Base-by-base conservation (phyloP, 2,797 vertebrate genomes). In the Astyanax mexicanus region DNA sequence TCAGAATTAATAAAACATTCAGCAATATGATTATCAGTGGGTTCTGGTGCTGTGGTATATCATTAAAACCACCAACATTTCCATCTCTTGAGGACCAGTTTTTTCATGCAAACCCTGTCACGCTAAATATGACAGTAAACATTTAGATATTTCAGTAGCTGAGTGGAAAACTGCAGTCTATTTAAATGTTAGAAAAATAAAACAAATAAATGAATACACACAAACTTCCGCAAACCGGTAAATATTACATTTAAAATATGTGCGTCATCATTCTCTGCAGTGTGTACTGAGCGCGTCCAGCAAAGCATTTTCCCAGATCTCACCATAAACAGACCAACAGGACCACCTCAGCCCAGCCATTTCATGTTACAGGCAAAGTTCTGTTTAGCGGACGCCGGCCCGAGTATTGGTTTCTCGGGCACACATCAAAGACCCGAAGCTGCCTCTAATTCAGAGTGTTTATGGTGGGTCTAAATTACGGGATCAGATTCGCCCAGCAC, bases 391-490 rank as follows among this genome's bases (percentile, higher is more conserved):
- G 67, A 78, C 54, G 74, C 74, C 68, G 77, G 77, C 70, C 64
- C 40, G 72, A 74, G 62, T 82, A 68, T 51, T 6, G 66, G 78
- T 82, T 91, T 91, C 88, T 85, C 86, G 87, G 81, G 80, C 75
- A 61, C 79, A 80, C 75, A 62, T 87, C 87, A 87, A 87, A 86
- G 86, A 77, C 0, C 62, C 8, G 32, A 78, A 87, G 64, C 89
- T 92, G 90, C 51, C 83, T 86, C 85, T 91, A 81, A 90, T 91
- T 91, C 81, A 71, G 19, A 60, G 74, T 92, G 91, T 92, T 92
- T 92, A 92, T 83, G 83, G 84, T 85, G 83, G 81, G 84, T 88
- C 86, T 89, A 92, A 92, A 92, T 90, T 87, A 92, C 81, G 88
- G 88, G 88, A 92, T 92, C 89, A 77, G 77, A 84, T 92, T 91